Evolutionary conservation across 2,797 vertebrate species (phyloP).

Genomic region (Dallia pectoralis): DNA sequence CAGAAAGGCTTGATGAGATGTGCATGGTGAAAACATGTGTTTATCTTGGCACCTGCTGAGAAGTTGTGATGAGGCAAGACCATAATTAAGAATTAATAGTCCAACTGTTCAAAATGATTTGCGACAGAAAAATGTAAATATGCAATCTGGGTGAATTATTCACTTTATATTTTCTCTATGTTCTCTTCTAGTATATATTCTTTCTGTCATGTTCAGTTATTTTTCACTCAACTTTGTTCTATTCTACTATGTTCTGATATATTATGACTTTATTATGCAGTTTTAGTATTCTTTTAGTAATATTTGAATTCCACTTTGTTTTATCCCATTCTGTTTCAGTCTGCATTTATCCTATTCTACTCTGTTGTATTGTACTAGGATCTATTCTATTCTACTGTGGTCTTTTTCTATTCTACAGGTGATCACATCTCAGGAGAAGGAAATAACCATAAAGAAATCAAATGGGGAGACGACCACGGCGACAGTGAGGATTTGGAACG

Average conservation of each 20-base stretch:
- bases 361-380: neutral
- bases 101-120: too few species aligned
- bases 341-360: neutral
- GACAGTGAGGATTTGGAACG: slow-evolving; percentile 85
- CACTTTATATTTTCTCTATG: too few species aligned
- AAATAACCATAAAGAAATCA: slow-evolving; percentile 83
- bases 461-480: slow-evolving; percentile 83
- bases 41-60: too few species aligned
- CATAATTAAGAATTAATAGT: too few species aligned
- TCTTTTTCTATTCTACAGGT: slow-evolving; percentile 45
- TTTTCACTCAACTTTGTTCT: neutral
- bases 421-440: slow-evolving; percentile 86
- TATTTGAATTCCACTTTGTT: neutral
- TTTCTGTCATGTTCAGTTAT: too few species aligned
- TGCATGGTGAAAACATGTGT: too few species aligned
- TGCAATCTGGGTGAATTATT: too few species aligned
- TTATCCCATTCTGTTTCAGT: neutral
- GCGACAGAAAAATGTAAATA: too few species aligned
- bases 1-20: too few species aligned
- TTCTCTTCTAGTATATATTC: too few species aligned
- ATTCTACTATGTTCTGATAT: neutral
- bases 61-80: too few species aligned
- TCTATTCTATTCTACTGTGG: neutral
- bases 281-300: neutral
- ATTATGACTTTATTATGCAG: neutral